Evolutionary conservation across 2,888 invertebrate genomes (phyloP).

Genomic region (Teleogryllus oceanicus): DNA sequence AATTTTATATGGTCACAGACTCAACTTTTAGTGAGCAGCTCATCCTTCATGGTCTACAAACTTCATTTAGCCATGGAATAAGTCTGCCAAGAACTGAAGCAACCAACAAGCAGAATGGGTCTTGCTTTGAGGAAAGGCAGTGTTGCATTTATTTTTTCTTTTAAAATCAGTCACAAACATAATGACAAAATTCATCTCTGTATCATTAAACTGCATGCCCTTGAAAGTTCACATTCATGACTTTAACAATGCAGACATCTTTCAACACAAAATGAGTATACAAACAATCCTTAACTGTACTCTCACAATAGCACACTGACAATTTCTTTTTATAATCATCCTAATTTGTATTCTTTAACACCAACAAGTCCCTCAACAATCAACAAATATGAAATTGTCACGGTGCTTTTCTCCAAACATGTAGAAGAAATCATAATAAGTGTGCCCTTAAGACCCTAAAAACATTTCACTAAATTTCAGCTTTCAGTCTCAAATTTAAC

Average conservation of each 20-base stretch:
- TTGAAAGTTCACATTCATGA: slow-evolving; percentile 2
- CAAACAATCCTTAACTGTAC: not conserved
- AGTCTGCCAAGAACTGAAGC: not conserved
- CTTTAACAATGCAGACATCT: not conserved
- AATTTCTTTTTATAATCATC: not conserved
- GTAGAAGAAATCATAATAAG: too few species aligned
- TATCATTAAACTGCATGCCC: not conserved
- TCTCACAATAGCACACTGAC: not conserved
- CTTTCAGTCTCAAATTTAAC: too few species aligned
- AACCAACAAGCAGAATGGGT: not conserved
- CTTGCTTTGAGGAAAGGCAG: slow-evolving; percentile 18
- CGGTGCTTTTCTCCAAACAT: not conserved
- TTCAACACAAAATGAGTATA: not conserved
- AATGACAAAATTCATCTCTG: not conserved
- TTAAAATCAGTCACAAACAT: not conserved
- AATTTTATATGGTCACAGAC: slow-evolving; percentile 23
- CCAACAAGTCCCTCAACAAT: slow-evolving; percentile 1
- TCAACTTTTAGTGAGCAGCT: slow-evolving; percentile 21
- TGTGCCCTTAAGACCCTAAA: too few species aligned
- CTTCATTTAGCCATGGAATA: not conserved
- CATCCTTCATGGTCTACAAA: slow-evolving; percentile 1
- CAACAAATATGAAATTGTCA: slow-evolving; percentile 10
- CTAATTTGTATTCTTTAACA: not conserved
- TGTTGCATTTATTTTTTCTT: slow-evolving; percentile 4
- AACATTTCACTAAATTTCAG: too few species aligned